Percentiles rank a stretch among this genome's conserved stretches.
phyloP scores from a whole-genome alignment of 2,888 invertebrate genomes.

The Hydraecia micacea region DNA sequence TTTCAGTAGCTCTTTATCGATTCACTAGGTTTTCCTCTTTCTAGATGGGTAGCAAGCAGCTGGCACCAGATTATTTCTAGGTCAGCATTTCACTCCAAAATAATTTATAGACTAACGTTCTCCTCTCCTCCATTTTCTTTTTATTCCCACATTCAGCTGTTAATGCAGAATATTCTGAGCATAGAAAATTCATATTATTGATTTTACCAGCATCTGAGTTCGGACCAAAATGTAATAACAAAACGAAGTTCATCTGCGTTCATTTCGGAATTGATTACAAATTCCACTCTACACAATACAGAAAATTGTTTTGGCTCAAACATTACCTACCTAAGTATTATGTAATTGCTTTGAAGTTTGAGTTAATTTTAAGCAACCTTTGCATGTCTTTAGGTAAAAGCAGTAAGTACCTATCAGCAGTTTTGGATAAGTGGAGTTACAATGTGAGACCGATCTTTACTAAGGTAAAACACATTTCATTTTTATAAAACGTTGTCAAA shows the following conservation, averaged over 20 bases:
- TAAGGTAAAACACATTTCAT: neutral
- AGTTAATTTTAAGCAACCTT: conserved; percentile 5
- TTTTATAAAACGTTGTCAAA: neutral
- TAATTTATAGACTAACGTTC: neutral
- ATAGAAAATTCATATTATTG: neutral
- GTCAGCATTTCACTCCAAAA: conserved; percentile 9
- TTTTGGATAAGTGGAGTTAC: conserved; percentile 1
- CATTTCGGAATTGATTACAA: conserved; percentile 40
- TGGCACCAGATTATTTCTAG: conserved; percentile 20
- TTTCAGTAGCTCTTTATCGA: conserved; percentile 3
- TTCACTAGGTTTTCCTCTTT: neutral
- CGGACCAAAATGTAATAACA: conserved; percentile 3
- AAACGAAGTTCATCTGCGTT: conserved; percentile 23
- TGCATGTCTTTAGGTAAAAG: neutral
- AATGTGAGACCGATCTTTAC: neutral
- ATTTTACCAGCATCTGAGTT: neutral
- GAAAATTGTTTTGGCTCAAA: conserved; percentile 31
- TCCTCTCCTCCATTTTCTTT: conserved; percentile 1
- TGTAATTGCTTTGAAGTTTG: conserved; percentile 12
- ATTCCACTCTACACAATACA: conserved; percentile 25
- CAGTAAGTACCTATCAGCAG: neutral
- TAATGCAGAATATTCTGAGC: conserved; percentile 3
- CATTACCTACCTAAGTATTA: conserved; percentile 9
- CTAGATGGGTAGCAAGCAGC: neutral
- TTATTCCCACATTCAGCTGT: neutral